phyloP scores from a whole-genome alignment of 2,797 vertebrate species.

The Brotula barbata region DNA sequence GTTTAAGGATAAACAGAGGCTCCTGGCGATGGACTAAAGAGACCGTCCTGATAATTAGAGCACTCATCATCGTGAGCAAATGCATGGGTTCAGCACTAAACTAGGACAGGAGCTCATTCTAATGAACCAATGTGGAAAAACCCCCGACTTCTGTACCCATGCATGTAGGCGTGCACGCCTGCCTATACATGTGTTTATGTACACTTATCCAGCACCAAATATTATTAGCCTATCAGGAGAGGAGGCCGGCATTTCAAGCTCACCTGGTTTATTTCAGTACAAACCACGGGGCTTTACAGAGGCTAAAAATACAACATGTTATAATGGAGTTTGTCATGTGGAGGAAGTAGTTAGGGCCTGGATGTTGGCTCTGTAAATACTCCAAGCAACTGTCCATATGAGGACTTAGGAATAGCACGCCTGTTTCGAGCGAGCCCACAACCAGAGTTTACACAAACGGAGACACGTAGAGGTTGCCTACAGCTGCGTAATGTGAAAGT shows the following conservation, averaged over 20 bases:
- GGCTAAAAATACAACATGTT: slow-evolving; percentile 58
- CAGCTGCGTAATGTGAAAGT: slow-evolving; percentile 22
- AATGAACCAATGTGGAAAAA: slow-evolving; percentile 22
- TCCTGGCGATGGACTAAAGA: slow-evolving; percentile 10
- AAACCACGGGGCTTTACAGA: slow-evolving; percentile 27
- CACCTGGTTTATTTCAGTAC: slow-evolving; percentile 63
- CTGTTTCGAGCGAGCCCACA: slow-evolving; percentile 33
- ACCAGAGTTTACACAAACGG: slow-evolving; percentile 35
- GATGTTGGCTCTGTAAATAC: slow-evolving; percentile 57
- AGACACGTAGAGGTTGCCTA: slow-evolving; percentile 15
- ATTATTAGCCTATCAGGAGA: slow-evolving; percentile 49
- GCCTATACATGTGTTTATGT: slow-evolving; percentile 28
- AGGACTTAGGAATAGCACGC: slow-evolving; percentile 29
- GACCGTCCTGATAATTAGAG: slow-evolving; percentile 23
- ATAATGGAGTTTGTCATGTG: slow-evolving; percentile 59
- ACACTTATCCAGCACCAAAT: slow-evolving; percentile 31
- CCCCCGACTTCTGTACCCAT: not conserved
- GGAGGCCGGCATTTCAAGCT: slow-evolving; percentile 39
- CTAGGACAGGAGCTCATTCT: slow-evolving; percentile 41
- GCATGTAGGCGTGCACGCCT: not conserved
- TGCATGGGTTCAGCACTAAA: slow-evolving; percentile 16
- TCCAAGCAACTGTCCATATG: slow-evolving; percentile 46
- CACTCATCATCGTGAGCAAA: slow-evolving; percentile 34
- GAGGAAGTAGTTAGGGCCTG: slow-evolving; percentile 57
- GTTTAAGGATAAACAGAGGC: slow-evolving; percentile 23